These are phyloP conservation scores for Amphilophus citrinellus DNA, from an alignment of 2,113 vertebrate species.

Conservation along the genomic window DNA sequence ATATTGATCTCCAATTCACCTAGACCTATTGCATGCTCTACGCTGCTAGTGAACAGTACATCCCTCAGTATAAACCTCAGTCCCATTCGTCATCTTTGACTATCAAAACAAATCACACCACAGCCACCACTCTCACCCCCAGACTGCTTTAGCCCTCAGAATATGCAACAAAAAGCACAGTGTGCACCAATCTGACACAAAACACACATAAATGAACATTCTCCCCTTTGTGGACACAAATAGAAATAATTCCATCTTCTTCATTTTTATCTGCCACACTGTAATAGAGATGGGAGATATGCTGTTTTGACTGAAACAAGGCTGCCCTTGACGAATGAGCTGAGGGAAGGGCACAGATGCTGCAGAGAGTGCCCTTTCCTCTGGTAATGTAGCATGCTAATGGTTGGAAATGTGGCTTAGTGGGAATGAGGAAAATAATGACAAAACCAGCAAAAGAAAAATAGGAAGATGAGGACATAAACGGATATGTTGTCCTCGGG, in stretches of 20 bases:
- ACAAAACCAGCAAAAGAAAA: constrained; percentile 33
- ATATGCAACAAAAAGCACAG: constrained; percentile 4
- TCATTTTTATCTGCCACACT: not conserved
- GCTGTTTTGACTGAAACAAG: constrained; percentile 38
- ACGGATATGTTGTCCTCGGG: not conserved
- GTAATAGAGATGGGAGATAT: not conserved
- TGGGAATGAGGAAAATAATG: constrained; percentile 45
- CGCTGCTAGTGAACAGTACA: constrained; percentile 25
- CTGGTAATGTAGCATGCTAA: constrained; percentile 51
- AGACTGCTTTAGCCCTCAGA: constrained; percentile 3
- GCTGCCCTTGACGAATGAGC: constrained; percentile 50
- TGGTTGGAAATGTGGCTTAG: constrained; percentile 49
- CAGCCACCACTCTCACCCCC: not conserved
- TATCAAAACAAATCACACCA: constrained; percentile 42
- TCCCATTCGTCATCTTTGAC: constrained; percentile 48
- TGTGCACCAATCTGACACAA: not conserved
- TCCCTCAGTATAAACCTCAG: constrained; percentile 20
- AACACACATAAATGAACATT: constrained; percentile 12
- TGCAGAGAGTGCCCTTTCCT: constrained; percentile 17
- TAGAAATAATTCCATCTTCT: not conserved
- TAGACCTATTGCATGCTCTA: constrained; percentile 32
- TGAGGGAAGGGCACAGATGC: constrained; percentile 14
- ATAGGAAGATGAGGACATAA: constrained; percentile 21
- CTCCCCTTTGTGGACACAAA: constrained; percentile 11
- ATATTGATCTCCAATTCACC: constrained; percentile 53